Percentiles rank a stretch among this genome's conserved stretches.
These are phyloP conservation scores for Leptoclinus maculatus DNA, from an alignment of 2,797 vertebrate species.

Conservation along the genomic window DNA sequence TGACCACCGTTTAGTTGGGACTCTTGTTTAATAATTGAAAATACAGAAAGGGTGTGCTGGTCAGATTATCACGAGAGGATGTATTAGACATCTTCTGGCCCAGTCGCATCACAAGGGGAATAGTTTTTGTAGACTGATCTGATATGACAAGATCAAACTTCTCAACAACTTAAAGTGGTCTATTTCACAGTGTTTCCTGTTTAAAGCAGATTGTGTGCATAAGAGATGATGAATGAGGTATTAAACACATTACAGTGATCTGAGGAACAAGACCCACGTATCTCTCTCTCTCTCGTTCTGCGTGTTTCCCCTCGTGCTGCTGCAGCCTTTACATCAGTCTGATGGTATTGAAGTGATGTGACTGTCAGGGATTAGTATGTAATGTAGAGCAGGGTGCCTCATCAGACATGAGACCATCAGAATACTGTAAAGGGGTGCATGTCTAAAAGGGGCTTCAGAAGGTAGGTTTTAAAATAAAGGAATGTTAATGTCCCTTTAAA, in stretches of 20 bases:
- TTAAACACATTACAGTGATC: neutral
- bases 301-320: no score
- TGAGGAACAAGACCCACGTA: neutral
- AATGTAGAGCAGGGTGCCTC: neutral
- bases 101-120: no score
- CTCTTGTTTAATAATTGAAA: no score
- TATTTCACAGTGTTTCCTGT: neutral
- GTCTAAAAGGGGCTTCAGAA: neutral
- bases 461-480: neutral
- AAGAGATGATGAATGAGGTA: neutral
- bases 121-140: neutral
- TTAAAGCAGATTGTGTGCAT: neutral
- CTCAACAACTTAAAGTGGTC: neutral
- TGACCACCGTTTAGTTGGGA: no score
- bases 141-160: neutral
- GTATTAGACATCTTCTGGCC: no score
- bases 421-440: neutral
- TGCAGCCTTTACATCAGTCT: no score
- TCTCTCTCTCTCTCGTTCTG: neutral
- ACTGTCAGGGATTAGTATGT: neutral
- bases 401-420: neutral
- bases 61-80: no score
- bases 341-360: neutral
- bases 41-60: no score
- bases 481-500: conserved; percentile 3